Evolutionary conservation across 1,140 invertebrate species (phyloP).

Genomic region (Parasteatoda tepidariorum): DNA sequence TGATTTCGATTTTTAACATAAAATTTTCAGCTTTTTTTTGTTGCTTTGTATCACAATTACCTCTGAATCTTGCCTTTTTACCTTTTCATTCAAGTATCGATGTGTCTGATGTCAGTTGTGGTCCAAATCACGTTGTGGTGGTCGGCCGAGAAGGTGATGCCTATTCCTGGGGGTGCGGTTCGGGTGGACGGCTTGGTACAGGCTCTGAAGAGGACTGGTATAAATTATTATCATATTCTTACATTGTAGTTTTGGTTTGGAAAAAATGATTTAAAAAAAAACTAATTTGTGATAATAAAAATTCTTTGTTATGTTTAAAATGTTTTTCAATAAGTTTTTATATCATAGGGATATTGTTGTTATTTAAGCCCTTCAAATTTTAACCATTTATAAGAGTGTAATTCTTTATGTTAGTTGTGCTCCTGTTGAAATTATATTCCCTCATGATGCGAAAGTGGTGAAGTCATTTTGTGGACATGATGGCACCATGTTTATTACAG

Average conservation of each 20-base stretch:
- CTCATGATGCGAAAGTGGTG: constrained; percentile 71
- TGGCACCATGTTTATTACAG: constrained; percentile 76
- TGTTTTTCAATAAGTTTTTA: neutral
- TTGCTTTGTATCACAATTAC: neutral
- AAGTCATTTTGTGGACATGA: constrained; percentile 76
- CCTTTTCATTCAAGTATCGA: constrained; percentile 72
- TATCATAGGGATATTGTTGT: neutral
- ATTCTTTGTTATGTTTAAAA: too few relatives aligned
- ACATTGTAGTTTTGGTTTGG: neutral
- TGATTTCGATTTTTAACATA: too few relatives aligned
- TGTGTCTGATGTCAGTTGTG: constrained; percentile 75
- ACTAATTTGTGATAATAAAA: too few relatives aligned
- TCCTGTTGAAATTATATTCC: constrained; percentile 70
- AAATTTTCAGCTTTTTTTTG: neutral
- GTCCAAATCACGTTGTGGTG: constrained; percentile 76
- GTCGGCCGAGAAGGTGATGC: constrained; percentile 75
- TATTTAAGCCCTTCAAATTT: neutral
- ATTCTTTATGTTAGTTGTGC: constrained; percentile 67
- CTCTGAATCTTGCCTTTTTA: neutral
- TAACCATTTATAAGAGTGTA: too few relatives aligned
- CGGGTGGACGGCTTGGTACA: constrained; percentile 76
- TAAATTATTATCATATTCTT: neutral
- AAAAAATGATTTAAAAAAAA: too few relatives aligned
- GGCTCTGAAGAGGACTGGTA: constrained; percentile 73
- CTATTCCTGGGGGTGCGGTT: constrained; percentile 78